Conservation (phyloP, 2,797 vertebrate species). For the Scleropages formosus region DNA sequence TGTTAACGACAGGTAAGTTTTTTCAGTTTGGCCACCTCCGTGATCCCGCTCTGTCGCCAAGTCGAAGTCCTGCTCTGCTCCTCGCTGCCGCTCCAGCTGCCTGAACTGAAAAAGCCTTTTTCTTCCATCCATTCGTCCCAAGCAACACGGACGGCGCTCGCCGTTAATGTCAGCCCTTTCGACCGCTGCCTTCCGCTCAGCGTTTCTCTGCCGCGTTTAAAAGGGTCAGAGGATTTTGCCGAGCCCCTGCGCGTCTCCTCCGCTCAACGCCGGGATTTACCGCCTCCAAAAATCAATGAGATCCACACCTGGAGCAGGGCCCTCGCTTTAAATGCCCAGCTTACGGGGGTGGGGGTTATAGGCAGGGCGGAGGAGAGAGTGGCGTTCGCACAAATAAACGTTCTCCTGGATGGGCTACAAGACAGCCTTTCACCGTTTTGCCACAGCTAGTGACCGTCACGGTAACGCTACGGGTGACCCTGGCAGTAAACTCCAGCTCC, state of each 20-base stretch:
- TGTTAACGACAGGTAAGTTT: slow-evolving; percentile 24
- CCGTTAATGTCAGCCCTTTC: not conserved
- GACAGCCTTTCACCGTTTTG: too few species aligned
- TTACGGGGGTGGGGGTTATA: too few species aligned
- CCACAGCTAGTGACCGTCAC: too few species aligned
- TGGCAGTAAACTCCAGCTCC: not conserved
- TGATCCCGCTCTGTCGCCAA: slow-evolving; percentile 1
- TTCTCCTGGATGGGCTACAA: too few species aligned
- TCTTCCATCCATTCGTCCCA: not conserved
- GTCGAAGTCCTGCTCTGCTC: not conserved
- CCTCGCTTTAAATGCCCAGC: not conserved
- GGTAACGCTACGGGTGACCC: too few species aligned
- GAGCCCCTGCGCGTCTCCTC: not conserved
- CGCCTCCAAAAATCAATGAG: not conserved
- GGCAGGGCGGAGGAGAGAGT: too few species aligned
- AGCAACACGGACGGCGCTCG: not conserved
- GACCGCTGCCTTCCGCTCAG: not conserved
- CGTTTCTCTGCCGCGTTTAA: not conserved
- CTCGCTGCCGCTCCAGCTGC: slow-evolving; percentile 6
- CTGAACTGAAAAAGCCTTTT: not conserved
- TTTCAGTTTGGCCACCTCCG: slow-evolving; percentile 7
- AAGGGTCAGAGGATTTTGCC: not conserved
- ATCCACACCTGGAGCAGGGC: slow-evolving; percentile 15
- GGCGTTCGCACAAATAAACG: too few species aligned
- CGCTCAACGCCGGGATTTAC: not conserved